phyloP scores from a whole-genome alignment of 2,113 vertebrate genomes.

The Pseudonaja textilis region DNA sequence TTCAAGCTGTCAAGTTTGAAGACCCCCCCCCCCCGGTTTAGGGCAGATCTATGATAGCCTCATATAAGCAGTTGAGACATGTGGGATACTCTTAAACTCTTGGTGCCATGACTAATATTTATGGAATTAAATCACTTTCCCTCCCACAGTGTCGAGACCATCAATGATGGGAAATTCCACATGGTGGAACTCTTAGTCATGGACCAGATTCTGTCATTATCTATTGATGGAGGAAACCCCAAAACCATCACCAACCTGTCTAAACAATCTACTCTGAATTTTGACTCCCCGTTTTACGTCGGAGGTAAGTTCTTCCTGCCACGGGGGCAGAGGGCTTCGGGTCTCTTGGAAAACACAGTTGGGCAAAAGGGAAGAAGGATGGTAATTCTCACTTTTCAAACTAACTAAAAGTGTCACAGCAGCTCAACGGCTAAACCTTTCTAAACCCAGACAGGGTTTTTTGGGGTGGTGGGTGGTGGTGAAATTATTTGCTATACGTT shows the following conservation, averaged over 20 bases:
- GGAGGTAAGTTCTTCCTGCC: constrained; percentile 81
- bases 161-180: constrained; percentile 96
- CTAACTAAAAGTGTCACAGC: not conserved
- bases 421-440: not conserved
- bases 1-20: no score
- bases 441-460: not conserved
- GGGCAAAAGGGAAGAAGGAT: not conserved
- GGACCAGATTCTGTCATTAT: constrained; percentile 90
- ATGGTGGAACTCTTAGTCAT: constrained; percentile 89
- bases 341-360: not conserved
- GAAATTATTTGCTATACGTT: not conserved
- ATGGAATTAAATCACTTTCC: constrained; percentile 33
- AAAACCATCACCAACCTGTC: constrained; percentile 92
- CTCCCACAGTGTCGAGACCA: constrained; percentile 88
- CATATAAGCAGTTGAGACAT: not conserved
- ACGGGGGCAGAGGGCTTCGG: not conserved
- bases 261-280: constrained; percentile 87
- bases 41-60: not conserved
- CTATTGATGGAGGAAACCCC: constrained; percentile 90
- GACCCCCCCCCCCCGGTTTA: not conserved
- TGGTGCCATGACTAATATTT: not conserved
- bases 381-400: not conserved
- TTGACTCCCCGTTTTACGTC: constrained; percentile 90
- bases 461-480: not conserved
- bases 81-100: not conserved